Conservation (phyloP, 1,140 invertebrate genomes). For the Lepidurus packardi region DNA sequence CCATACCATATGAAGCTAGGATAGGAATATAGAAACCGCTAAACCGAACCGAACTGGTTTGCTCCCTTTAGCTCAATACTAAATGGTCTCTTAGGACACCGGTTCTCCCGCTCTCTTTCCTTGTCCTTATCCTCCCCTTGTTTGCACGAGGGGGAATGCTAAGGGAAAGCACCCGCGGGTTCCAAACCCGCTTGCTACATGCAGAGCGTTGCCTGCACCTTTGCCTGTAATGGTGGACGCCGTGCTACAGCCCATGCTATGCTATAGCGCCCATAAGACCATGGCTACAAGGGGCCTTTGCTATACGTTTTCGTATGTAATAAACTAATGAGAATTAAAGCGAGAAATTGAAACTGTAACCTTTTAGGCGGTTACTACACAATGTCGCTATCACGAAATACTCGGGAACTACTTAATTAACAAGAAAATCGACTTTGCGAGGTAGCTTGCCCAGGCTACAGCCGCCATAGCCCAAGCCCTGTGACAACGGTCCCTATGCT, state of each 20-base stretch:
- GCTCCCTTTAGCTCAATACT: not conserved
- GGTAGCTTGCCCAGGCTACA: conserved; percentile 2
- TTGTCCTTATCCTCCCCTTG: not conserved
- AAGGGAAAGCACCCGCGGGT: not conserved
- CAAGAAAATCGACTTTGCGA: conserved; percentile 21
- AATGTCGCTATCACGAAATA: conserved; percentile 19
- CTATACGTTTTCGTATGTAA: conserved; percentile 19
- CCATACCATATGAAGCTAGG: not conserved
- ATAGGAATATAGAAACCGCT: not conserved
- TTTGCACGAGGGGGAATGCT: not conserved
- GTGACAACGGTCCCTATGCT: conserved; percentile 12
- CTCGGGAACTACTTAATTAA: not conserved
- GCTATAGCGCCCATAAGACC: conserved; percentile 13
- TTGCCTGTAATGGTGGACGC: conserved; percentile 17
- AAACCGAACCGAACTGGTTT: conserved; percentile 19
- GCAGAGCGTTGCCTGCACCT: not conserved
- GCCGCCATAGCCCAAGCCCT: conserved; percentile 20
- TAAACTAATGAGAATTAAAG: not conserved
- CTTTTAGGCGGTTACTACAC: not conserved
- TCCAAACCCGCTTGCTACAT: not conserved
- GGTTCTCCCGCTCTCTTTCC: not conserved
- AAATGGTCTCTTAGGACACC: not conserved
- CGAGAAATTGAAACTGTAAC: not conserved
- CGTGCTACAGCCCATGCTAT: conserved; percentile 15
- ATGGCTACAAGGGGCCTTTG: conserved; percentile 13